Evolutionary conservation across 1,140 invertebrate genomes (phyloP).

Genomic region (Drosophila leontia): DNA sequence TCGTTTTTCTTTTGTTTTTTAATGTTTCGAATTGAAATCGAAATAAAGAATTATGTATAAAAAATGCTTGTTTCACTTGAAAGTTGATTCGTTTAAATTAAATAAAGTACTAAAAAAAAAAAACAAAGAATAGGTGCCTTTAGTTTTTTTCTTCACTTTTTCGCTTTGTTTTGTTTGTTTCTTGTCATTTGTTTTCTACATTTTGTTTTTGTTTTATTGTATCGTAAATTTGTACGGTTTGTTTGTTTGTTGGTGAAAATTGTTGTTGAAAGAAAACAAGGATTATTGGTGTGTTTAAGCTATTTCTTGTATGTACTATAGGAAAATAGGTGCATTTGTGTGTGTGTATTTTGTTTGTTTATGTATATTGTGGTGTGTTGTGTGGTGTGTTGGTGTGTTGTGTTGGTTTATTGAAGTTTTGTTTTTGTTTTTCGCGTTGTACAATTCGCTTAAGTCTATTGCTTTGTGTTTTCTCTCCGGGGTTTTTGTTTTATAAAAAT

Average conservation of each 20-base stretch:
- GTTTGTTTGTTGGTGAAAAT: conserved; percentile 48
- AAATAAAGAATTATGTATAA: conserved; percentile 39
- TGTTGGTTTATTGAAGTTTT: conserved; percentile 60
- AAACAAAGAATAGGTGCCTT: conserved; percentile 34
- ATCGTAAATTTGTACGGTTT: conserved; percentile 80
- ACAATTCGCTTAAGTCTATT: conserved; percentile 73
- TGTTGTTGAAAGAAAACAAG: conserved; percentile 43
- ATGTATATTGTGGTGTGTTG: conserved; percentile 30
- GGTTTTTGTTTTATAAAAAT: conserved; percentile 45
- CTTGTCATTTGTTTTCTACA: conserved; percentile 27
- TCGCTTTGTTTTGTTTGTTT: conserved; percentile 32
- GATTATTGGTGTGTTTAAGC: conserved; percentile 27
- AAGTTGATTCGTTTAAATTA: conserved; percentile 46
- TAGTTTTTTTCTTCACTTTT: conserved; percentile 2
- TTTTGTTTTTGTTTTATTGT: conserved; percentile 51
- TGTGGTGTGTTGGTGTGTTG: conserved; percentile 31
- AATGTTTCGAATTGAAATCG: conserved; percentile 39
- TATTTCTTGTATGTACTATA: conserved; percentile 68
- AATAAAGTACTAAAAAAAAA: conserved; percentile 49
- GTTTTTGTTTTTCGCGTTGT: conserved; percentile 51
- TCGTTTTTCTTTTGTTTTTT: not conserved
- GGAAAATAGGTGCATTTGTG: conserved; percentile 67
- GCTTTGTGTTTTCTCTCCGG: conserved; percentile 60
- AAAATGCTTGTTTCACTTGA: conserved; percentile 63
- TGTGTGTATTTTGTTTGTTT: conserved; percentile 43